Evolutionary conservation across 2,113 vertebrate species (phyloP).

Genomic region (Noctilio leporinus): DNA sequence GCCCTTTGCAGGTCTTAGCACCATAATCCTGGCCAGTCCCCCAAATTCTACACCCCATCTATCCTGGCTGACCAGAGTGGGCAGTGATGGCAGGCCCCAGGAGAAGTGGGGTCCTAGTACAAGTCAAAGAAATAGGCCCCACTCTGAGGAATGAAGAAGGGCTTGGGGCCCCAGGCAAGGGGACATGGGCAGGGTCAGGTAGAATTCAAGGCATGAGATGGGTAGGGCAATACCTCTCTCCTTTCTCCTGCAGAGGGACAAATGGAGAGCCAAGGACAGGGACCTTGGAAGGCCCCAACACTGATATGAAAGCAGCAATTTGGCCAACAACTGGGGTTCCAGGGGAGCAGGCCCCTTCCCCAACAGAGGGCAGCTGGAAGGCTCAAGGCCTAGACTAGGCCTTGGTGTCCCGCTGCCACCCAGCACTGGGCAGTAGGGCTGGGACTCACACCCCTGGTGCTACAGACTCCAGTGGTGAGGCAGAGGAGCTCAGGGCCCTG

Average conservation of each 20-base stretch:
- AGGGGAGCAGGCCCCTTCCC: neutral
- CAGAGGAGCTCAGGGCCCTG: neutral
- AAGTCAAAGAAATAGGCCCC: neutral
- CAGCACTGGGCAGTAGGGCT: neutral
- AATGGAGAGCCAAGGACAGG: neutral
- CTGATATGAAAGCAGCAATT: constrained; percentile 62
- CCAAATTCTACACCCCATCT: neutral
- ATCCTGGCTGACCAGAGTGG: neutral
- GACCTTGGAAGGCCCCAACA: neutral
- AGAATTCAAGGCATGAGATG: neutral
- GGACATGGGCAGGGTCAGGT: neutral
- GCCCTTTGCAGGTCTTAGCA: constrained; percentile 58
- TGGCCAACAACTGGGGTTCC: constrained; percentile 7
- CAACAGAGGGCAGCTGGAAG: neutral
- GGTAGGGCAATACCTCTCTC: neutral
- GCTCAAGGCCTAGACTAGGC: neutral
- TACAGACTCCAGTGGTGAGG: neutral
- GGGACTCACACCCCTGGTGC: neutral
- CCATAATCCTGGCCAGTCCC: constrained; percentile 36
- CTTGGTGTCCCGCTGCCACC: neutral
- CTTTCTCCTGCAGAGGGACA: neutral
- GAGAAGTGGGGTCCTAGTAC: neutral
- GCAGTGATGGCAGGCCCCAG: constrained; percentile 33
- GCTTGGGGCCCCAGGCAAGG: neutral
- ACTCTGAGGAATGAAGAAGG: neutral